These are phyloP conservation scores for Anarhynchus alexandrinus DNA, from an alignment of 2,113 vertebrate species.

Conservation along the genomic window DNA sequence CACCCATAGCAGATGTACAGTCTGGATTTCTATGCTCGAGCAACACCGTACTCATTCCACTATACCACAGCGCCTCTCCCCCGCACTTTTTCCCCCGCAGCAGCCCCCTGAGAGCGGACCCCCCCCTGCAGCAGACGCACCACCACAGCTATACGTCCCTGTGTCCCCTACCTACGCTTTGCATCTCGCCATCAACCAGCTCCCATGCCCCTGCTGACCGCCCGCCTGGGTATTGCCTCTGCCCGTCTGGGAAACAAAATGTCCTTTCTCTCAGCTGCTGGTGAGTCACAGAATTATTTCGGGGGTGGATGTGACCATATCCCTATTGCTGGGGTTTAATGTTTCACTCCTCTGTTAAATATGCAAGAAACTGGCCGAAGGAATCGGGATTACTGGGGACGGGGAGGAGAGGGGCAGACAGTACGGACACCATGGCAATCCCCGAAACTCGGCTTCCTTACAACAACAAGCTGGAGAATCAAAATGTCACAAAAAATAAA, in stretches of 20 bases:
- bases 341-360: not conserved
- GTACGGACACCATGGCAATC: not conserved
- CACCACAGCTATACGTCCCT: not conserved
- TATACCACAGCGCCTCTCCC: not conserved
- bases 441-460: not conserved
- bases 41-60: not conserved
- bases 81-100: not conserved
- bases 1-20: not conserved
- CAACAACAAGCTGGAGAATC: not conserved
- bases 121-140: not conserved
- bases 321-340: not conserved
- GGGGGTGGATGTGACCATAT: not conserved
- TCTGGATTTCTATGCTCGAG: not conserved
- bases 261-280: not conserved
- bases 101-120: not conserved
- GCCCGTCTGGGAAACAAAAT: not conserved
- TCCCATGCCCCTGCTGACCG: not conserved
- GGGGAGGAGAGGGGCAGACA: not conserved
- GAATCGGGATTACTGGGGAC: not conserved
- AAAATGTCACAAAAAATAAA: too few species aligned
- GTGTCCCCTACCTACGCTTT: not conserved
- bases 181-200: not conserved
- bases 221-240: not conserved
- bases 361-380: not conserved
- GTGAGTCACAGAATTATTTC: not conserved